phyloP scores from a whole-genome alignment of 2,113 vertebrate genomes.

The Nothocercus nigrocapillus region DNA sequence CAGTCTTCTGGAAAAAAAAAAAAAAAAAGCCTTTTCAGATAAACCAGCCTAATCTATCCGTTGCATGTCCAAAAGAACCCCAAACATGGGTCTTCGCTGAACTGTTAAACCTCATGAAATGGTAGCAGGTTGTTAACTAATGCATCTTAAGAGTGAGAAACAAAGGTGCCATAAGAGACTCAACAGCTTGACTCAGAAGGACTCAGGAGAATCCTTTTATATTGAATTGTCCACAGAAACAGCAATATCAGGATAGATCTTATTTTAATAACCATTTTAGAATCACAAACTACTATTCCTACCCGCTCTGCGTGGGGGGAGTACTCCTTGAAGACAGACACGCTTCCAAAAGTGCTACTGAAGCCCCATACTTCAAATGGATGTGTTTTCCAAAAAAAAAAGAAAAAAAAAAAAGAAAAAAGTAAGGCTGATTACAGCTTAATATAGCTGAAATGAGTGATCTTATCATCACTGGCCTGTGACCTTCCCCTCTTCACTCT shows the following conservation, averaged over 20 bases:
- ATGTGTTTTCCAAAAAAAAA: constrained; percentile 23
- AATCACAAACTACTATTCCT: not conserved
- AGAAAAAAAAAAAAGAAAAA: not conserved
- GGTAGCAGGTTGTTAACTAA: not conserved
- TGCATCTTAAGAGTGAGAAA: not conserved
- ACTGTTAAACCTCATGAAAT: not conserved
- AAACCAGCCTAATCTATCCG: constrained; percentile 17
- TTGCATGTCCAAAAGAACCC: not conserved
- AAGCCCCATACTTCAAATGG: constrained; percentile 1
- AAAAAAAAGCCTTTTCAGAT: constrained; percentile 8
- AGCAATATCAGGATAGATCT: not conserved
- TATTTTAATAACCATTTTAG: not conserved
- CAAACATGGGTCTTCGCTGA: not conserved
- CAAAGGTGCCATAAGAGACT: not conserved
- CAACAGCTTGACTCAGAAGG: not conserved
- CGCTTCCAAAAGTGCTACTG: constrained; percentile 7
- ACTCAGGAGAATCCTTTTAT: not conserved
- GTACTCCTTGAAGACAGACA: not conserved
- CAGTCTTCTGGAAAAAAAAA: not conserved
- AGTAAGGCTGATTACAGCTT: constrained; percentile 55
- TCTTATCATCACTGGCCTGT: constrained; percentile 24
- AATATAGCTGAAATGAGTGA: constrained; percentile 52
- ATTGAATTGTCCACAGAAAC: not conserved
- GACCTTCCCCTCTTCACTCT: constrained; percentile 33
- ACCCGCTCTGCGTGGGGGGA: not conserved